Evolutionary conservation across 1,140 invertebrate genomes (phyloP), one percentile per base, ranked within the genome.

Genomic region (Cyrtorhinus lividipennis): DNA sequence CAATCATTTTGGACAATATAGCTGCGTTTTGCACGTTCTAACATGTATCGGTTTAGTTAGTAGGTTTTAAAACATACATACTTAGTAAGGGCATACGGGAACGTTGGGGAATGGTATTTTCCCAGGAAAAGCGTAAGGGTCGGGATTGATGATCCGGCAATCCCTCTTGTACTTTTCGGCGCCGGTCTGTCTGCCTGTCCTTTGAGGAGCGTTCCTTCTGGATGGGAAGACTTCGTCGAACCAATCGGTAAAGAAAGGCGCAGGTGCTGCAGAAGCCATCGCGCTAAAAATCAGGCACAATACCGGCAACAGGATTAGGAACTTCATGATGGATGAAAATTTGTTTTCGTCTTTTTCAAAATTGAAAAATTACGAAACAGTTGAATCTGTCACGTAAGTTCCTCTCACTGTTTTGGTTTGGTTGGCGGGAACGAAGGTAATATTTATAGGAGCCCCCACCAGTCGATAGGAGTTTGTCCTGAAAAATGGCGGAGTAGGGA

Each of bases 81-180:
- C 30, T 68, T 64, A 68, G 62, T 69, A 73, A 13, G 70, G 70
- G 59, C 72, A 73, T 26, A 73, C 65, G 2, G 72, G 72, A 5
- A 64, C 67, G 0, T 70, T 64, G 0, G 72, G 72, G 61, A 68
- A 73, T 0, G 71, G 71, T 2, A 62, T 62, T 27, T 64, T 61
- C 8, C 72, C 72, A 0, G 70, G 70, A 45, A 72, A 71, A 2
- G 71, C 72, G 64, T 72, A 73, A 56, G 67, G 68, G 64, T 73
- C 72, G 0, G 70, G 65, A 62, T 71, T 73, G 59, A 69, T 65
- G 12, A 70, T 68, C 48, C 68, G 66, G 65, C 72, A 73, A 48
- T 68, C 62, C 45, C 58, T 45, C 56, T 69, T 69, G 67, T 67
- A 73, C 2, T 66, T 62, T 15, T 71, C 71, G 3, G 48, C 48